phyloP scores from a whole-genome alignment of 2,113 vertebrate genomes.

The Larimichthys polyactis region DNA sequence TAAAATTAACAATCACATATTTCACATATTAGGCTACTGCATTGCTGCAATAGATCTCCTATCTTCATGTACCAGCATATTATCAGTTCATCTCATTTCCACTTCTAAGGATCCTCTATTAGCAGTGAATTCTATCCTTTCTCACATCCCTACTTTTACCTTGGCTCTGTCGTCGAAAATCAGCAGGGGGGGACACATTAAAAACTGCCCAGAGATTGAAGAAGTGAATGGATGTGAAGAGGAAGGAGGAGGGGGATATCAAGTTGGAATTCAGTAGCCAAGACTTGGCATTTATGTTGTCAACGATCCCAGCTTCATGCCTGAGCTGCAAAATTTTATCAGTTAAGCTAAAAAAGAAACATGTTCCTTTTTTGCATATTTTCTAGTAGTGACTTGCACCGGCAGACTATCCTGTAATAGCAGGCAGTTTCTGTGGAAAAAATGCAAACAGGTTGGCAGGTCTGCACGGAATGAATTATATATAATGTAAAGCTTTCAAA shows the following conservation, averaged over 20 bases:
- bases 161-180: conserved; percentile 33
- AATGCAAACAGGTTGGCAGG: conserved; percentile 43
- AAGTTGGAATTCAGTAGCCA: conserved; percentile 40
- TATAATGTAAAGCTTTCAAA: conserved; percentile 54
- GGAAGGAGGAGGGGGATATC: conserved; percentile 37
- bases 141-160: conserved; percentile 41
- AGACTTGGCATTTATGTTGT: conserved; percentile 59
- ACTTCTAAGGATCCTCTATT: conserved; percentile 16
- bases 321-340: conserved; percentile 40
- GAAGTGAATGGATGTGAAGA: conserved; percentile 58
- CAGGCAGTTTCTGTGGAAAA: conserved; percentile 36
- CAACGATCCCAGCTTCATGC: conserved; percentile 54
- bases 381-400: conserved; percentile 33
- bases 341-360: conserved; percentile 42
- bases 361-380: conserved; percentile 28
- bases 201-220: conserved; percentile 49
- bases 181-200: conserved; percentile 42
- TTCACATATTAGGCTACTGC: background rate
- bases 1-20: background rate
- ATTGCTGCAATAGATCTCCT: background rate
- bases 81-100: conserved; percentile 7
- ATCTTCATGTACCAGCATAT: background rate
- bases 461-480: conserved; percentile 56
- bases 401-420: conserved; percentile 18
- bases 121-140: conserved; percentile 31